Base-by-base conservation (phyloP, 2,113 vertebrate genomes). In the Pterocles gutturalis region DNA sequence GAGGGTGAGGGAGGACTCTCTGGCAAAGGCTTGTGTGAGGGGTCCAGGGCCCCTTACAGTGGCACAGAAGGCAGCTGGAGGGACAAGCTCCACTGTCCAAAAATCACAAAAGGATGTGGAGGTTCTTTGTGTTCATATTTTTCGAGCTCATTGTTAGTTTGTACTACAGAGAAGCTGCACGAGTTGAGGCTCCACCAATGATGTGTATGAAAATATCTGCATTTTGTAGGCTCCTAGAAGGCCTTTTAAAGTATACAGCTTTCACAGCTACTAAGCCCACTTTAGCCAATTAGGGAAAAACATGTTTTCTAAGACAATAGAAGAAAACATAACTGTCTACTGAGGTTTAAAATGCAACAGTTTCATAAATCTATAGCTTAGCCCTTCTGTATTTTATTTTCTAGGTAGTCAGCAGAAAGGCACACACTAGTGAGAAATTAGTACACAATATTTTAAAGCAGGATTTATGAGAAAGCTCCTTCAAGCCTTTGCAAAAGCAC, bases 281-380 rank as follows among this genome's bases (percentile, higher is more conserved):
- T 80, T 88, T 10, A 41, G 53, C 66, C 95, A 94, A 80, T 88
- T 96, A 94, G 54, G 62, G 17, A 64, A 85, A 83, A 12, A 67
- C 17, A 57, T 16, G 4, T 64, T 93, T 92, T 82, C 54, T 88
- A 31, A 92, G 62, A 57, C 75, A 83, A 76, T 1, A 69, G 58
- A 90, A 95, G n/a, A 83, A 83, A 93, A 88, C 17, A 20, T 29
- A 64, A 88, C 21, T 72, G 77, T 87, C 85, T 55, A 19, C 2
- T 85, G 61, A 58, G 71, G 61, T 72, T 92, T 62, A 76, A 93
- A 94, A 94, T 57, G 21, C 34, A 93, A 31, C 14, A 38, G 57
- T 85, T 91, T 93, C 85, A 88, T 93, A 93, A 92, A 94, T 88
- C 75, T 89, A 38, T 46, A 54, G 46, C 51, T 83, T 88, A 92